phyloP scores from a whole-genome alignment of 2,888 invertebrate genomes.

The Didymodactylos carnosus region DNA sequence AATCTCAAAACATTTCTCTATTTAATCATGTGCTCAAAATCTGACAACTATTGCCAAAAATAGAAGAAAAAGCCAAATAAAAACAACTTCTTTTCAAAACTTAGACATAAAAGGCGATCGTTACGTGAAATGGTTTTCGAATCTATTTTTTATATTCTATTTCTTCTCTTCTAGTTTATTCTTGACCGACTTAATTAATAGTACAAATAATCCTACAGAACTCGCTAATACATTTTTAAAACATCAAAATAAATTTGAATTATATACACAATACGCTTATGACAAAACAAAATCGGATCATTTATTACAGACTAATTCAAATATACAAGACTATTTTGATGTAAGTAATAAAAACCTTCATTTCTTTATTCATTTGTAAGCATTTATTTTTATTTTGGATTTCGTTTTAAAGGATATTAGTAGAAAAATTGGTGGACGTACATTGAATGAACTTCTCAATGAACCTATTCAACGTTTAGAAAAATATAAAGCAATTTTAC shows the following conservation, averaged over 20 bases:
- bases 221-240: background rate
- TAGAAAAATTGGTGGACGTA: background rate
- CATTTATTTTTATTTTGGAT: no score
- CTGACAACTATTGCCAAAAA: no score
- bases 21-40: no score
- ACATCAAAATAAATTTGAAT: background rate
- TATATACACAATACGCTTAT: background rate
- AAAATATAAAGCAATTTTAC: conserved; percentile 11
- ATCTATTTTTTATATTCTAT: background rate
- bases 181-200: conserved; percentile 4
- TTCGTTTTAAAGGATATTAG: no score
- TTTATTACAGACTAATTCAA: background rate
- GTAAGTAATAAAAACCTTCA: no score
- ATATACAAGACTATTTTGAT: background rate
- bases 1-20: no score
- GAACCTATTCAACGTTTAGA: conserved; percentile 7
- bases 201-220: background rate
- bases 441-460: conserved; percentile 10
- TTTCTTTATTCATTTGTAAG: no score
- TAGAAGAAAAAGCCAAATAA: no score
- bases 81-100: no score
- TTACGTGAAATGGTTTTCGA: no score
- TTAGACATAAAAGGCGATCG: no score
- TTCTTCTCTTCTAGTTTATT: conserved; percentile 1
- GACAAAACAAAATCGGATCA: background rate